These are phyloP conservation scores for Rhodophaea formosa DNA, from an alignment of 2,888 invertebrate species.

Conservation along the genomic window DNA sequence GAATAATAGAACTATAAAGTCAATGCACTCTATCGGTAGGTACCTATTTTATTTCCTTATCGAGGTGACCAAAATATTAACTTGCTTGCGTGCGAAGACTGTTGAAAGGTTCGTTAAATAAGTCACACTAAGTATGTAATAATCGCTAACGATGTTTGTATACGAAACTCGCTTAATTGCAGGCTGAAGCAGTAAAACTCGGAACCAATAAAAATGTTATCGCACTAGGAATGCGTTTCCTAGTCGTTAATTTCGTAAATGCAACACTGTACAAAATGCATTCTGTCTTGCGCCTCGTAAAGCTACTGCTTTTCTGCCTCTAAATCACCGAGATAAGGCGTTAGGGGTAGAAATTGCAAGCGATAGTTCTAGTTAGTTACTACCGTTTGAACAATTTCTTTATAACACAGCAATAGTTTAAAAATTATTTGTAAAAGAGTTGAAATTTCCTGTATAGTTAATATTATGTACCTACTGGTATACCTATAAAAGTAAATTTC, in stretches of 20 bases:
- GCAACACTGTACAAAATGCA: constrained; percentile 38
- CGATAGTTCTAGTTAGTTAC: background rate
- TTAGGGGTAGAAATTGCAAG: background rate
- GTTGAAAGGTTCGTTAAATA: constrained; percentile 8
- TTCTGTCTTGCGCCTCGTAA: constrained; percentile 6
- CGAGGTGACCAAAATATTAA: background rate
- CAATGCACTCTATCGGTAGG: constrained; percentile 1
- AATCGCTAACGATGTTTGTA: constrained; percentile 8
- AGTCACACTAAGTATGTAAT: constrained; percentile 8
- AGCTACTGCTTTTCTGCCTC: constrained; percentile 1
- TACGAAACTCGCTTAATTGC: constrained; percentile 10
- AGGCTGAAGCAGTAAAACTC: constrained; percentile 12
- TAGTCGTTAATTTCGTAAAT: constrained; percentile 45
- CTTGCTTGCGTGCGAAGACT: background rate
- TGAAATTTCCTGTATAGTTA: no score
- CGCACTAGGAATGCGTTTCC: constrained; percentile 39
- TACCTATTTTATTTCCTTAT: background rate
- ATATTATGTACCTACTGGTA: no score
- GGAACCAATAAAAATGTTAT: constrained; percentile 17
- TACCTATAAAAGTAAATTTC: no score
- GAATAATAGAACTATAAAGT: background rate
- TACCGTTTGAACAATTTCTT: background rate
- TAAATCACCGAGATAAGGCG: constrained; percentile 14
- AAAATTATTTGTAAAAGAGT: no score
- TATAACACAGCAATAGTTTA: no score